Conservation (phyloP, 2,113 vertebrate species). For the Tragelaphus scriptus region DNA sequence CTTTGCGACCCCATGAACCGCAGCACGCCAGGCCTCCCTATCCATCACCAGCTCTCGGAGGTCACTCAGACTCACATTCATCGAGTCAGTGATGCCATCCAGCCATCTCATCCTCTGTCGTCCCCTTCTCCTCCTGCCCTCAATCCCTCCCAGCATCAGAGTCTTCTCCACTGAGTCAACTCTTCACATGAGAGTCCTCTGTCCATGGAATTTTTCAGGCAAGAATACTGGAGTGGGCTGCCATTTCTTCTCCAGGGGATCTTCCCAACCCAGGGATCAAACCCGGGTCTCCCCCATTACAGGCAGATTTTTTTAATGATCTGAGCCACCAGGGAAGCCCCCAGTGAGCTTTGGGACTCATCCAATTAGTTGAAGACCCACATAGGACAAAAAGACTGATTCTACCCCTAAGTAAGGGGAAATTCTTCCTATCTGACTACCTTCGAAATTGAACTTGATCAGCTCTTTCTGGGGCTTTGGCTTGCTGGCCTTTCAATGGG, state of each 20-base stretch:
- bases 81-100: no score
- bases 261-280: neutral
- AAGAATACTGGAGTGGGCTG: neutral
- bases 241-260: neutral
- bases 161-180: no score
- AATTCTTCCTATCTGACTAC: neutral
- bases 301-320: neutral
- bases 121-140: no score
- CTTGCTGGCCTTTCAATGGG: neutral
- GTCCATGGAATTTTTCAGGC: neutral
- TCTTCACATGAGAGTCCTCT: no score
- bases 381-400: neutral
- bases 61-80: no score
- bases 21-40: no score
- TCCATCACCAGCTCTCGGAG: no score
- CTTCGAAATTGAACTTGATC: neutral
- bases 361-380: neutral
- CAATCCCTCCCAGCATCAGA: no score
- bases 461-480: neutral
- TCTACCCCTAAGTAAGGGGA: neutral
- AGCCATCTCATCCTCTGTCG: no score
- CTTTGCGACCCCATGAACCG: no score
- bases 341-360: neutral
- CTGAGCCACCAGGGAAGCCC: neutral
- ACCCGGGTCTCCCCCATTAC: neutral